Conservation (phyloP, 2,797 vertebrate species). For the Champsocephalus esox region DNA sequence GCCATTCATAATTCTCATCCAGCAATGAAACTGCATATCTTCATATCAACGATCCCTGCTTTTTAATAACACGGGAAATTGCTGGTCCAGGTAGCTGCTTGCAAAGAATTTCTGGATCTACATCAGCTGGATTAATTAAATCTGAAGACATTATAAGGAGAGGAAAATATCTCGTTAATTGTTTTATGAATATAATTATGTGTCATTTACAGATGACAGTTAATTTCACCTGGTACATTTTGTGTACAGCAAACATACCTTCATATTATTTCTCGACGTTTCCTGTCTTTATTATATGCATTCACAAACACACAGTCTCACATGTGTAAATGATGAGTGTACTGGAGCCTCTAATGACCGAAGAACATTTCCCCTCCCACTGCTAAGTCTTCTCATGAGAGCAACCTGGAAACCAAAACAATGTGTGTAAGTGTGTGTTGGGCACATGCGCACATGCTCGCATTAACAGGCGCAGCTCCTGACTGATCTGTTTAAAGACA, state of each 20-base stretch:
- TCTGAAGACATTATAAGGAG: constrained; percentile 47
- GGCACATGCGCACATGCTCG: constrained; percentile 30
- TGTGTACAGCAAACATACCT: constrained; percentile 1
- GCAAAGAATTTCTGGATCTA: constrained; percentile 59
- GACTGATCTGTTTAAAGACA: constrained; percentile 81
- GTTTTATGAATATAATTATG: constrained; percentile 62
- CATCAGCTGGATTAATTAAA: constrained; percentile 67
- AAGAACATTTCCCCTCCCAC: constrained; percentile 56
- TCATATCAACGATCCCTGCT: constrained; percentile 63
- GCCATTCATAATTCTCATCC: constrained; percentile 79
- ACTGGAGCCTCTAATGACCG: constrained; percentile 62
- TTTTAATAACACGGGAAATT: constrained; percentile 79
- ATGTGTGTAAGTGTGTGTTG: background rate
- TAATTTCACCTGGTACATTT: constrained; percentile 39
- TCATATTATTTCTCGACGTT: constrained; percentile 10
- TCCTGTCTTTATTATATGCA: constrained; percentile 1
- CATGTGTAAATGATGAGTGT: constrained; percentile 48
- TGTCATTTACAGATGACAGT: constrained; percentile 40
- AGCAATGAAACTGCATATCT: constrained; percentile 79
- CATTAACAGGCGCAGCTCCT: constrained; percentile 59
- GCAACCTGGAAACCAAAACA: constrained; percentile 54
- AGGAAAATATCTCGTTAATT: constrained; percentile 59
- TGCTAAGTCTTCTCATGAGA: constrained; percentile 61
- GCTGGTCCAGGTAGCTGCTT: constrained; percentile 68
- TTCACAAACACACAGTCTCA: background rate